Evolutionary conservation across 2,797 vertebrate genomes (phyloP).

Genomic region (Xenopus petersii): DNA sequence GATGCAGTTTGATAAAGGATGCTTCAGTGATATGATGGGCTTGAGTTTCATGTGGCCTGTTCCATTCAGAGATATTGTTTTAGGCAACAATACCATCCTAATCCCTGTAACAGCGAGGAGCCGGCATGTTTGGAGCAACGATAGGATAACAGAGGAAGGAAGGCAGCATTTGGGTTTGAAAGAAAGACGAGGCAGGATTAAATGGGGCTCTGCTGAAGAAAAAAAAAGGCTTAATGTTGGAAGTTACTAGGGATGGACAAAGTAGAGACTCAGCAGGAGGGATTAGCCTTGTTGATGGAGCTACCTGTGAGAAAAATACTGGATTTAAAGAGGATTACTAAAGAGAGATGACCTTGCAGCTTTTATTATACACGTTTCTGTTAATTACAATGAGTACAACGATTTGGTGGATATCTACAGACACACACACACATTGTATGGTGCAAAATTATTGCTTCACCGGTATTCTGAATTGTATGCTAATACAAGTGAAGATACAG

Average conservation of each 20-base stretch:
- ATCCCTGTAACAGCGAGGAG: not conserved
- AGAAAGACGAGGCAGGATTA: constrained; percentile 9
- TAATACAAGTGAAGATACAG: too few relatives aligned
- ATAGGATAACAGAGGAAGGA: not conserved
- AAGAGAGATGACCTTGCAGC: constrained; percentile 5
- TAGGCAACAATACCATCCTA: not conserved
- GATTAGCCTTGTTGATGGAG: constrained; percentile 5
- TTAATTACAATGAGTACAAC: not conserved
- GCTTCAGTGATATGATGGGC: not conserved
- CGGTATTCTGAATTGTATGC: too few relatives aligned
- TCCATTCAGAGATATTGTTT: not conserved
- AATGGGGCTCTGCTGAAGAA: not conserved
- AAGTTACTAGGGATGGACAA: not conserved
- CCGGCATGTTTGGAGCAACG: not conserved
- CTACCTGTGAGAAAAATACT: not conserved
- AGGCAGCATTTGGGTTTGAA: not conserved
- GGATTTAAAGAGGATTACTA: not conserved
- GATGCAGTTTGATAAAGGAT: not conserved
- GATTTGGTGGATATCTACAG: not conserved
- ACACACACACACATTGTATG: not conserved
- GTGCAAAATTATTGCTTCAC: too few relatives aligned
- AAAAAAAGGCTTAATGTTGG: not conserved
- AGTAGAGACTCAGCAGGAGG: not conserved
- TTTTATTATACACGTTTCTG: constrained; percentile 1
- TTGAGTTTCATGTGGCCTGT: not conserved